A percentile compares a stretch with the other conserved stretches of the same genome.
phyloP scores from a whole-genome alignment of 92 coral and sea anemone genomes.

The Epizoanthus rinbou region DNA sequence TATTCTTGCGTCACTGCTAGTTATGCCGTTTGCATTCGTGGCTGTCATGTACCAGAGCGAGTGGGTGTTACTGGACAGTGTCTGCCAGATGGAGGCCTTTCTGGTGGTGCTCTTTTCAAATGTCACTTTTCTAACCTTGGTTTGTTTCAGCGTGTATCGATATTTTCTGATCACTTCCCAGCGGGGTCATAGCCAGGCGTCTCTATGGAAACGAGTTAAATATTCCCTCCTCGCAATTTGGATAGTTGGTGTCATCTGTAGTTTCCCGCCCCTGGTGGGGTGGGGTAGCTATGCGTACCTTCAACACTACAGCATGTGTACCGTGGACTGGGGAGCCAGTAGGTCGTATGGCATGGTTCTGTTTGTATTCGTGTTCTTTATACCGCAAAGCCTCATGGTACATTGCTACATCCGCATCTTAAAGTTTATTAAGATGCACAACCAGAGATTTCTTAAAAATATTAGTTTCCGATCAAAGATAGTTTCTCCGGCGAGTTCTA shows the following conservation, averaged over 20 bases:
- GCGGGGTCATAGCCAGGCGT: slow-evolving; percentile 47
- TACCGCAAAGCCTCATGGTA: slow-evolving; percentile 72
- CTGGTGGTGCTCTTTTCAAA: slow-evolving; percentile 58
- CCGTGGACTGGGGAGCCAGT: slow-evolving; percentile 62
- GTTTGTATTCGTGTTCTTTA: slow-evolving; percentile 55
- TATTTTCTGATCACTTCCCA: slow-evolving; percentile 63
- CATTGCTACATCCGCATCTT: slow-evolving; percentile 58
- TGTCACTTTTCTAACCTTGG: slow-evolving; percentile 67
- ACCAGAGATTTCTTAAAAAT: slow-evolving; percentile 42
- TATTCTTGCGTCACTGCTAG: slow-evolving; percentile 56
- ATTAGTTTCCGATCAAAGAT: slow-evolving; percentile 16
- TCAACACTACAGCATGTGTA: slow-evolving; percentile 59
- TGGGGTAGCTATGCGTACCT: slow-evolving; percentile 59
- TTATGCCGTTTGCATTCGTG: slow-evolving; percentile 65
- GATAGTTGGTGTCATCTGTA: slow-evolving; percentile 46
- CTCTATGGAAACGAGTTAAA: slow-evolving; percentile 63
- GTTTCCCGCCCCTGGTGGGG: slow-evolving; percentile 70
- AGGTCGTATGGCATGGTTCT: slow-evolving; percentile 52
- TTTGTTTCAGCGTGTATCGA: slow-evolving; percentile 68
- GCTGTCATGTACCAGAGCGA: slow-evolving; percentile 57
- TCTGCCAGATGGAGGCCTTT: slow-evolving; percentile 67
- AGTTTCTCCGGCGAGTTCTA: neutral
- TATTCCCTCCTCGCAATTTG: slow-evolving; percentile 57
- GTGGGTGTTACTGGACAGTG: slow-evolving; percentile 58
- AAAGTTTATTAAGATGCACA: slow-evolving; percentile 63